Evolutionary conservation across 1,140 invertebrate species (phyloP).

Genomic region (Anastrepha obliqua): DNA sequence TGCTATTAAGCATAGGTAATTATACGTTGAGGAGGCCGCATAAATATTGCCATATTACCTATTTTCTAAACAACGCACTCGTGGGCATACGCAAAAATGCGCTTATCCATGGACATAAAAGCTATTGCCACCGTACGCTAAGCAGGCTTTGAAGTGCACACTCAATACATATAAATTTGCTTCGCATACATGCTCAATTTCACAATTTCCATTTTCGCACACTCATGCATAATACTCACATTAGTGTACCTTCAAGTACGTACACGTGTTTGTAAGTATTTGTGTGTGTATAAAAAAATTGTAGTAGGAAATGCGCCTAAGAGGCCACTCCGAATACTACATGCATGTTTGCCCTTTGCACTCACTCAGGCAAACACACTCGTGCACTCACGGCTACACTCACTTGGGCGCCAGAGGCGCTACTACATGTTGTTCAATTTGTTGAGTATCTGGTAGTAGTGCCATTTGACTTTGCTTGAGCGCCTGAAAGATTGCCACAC

Average conservation of each 20-base stretch:
- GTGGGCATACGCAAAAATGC: no score
- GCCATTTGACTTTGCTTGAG: conserved; percentile 18
- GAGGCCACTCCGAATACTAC: conserved; percentile 10
- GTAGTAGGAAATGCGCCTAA: conserved; percentile 27
- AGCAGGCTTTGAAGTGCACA: background rate
- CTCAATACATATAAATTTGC: background rate
- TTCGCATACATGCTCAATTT: conserved; percentile 36
- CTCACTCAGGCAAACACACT: background rate
- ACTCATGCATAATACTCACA: background rate
- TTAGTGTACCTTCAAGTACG: conserved; percentile 2
- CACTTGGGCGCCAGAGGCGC: background rate
- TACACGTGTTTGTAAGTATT: background rate
- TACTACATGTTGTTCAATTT: conserved; percentile 33
- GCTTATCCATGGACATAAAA: no score
- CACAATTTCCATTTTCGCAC: conserved; percentile 29
- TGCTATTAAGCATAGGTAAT: no score
- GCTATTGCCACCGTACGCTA: background rate
- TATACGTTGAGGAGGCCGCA: no score
- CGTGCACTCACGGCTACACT: background rate
- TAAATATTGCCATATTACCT: no score
- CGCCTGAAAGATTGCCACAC: conserved; percentile 18
- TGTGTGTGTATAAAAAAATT: conserved; percentile 19
- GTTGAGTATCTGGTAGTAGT: conserved; percentile 32
- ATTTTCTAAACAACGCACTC: no score
- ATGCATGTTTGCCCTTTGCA: conserved; percentile 22